Evolutionary conservation across 2,888 invertebrate genomes (phyloP).

Genomic region (Aphidoletes aphidimyza): DNA sequence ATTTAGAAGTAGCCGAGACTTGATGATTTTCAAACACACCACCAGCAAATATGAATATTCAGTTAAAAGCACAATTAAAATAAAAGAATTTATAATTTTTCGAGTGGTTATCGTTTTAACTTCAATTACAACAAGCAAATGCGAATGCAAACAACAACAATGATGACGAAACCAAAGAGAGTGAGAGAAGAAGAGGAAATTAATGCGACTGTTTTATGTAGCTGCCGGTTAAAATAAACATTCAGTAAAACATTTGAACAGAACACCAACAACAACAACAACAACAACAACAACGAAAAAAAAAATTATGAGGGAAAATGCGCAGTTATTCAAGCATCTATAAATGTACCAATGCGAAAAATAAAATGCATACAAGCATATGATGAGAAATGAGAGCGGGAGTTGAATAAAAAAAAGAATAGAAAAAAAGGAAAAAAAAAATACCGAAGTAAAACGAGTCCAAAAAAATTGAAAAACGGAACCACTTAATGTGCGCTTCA

Average conservation of each 20-base stretch:
- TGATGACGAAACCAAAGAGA: not conserved
- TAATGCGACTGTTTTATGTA: conserved; percentile 13
- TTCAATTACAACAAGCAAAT: not conserved
- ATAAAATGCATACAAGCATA: not conserved
- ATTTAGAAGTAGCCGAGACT: not conserved
- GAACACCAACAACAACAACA: too few relatives aligned
- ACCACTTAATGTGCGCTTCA: conserved; percentile 20
- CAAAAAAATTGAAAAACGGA: not conserved
- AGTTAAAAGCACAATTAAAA: not conserved
- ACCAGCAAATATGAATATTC: not conserved
- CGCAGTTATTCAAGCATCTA: not conserved
- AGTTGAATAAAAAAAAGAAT: not conserved
- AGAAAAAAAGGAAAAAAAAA: not conserved
- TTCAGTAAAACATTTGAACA: not conserved
- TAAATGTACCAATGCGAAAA: not conserved
- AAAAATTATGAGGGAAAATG: too few relatives aligned
- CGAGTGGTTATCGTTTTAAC: not conserved
- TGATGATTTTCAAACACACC: not conserved
- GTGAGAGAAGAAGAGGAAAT: not conserved
- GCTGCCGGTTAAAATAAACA: not conserved
- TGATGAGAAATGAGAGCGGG: too few relatives aligned
- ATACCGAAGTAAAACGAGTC: too few relatives aligned
- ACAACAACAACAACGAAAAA: too few relatives aligned
- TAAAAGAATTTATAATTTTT: conserved; percentile 1
- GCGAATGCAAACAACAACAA: not conserved